Evolutionary conservation across 2,797 vertebrate genomes (phyloP), one percentile per base, ranked within the genome.

Genomic region (Leptatherina wallacei): DNA sequence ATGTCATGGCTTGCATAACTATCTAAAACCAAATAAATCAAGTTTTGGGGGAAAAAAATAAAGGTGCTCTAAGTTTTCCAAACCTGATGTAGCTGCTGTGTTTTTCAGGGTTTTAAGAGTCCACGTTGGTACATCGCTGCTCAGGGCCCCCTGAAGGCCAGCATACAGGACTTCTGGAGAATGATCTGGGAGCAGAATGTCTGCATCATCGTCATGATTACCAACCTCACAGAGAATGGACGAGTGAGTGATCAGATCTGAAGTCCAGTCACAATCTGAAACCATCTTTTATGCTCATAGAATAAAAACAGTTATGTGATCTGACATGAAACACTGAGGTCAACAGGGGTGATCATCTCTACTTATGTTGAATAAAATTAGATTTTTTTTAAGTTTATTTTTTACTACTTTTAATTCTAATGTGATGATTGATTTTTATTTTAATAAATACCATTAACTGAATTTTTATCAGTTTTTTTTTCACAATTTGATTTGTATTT

Each of bases 131-230:
- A 99, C 89, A 97, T 99, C 73, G 97, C 98, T 11, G 96, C 98
- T 84, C 98, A 99, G 91, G 98, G 97, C 1, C 97, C 98, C 6
- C 92, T 99, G 80, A 96, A 94, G 86, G 96, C 96, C 1, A 99
- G 96, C 88, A 96, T 94, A 0, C 96, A 95, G 88, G 97, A 98
- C 87, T 99, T 99, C 94, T 99, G 98, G 98, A 96, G 96, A 89
- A 99, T 99, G 98, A 94, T 99, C 68, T 99, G 98, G 98, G 97
- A 99, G 82, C 96, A 98, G 82, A 98, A 98, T 0, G 95, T 97
- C 52, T 91, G 96, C 84, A 93, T 98, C 71, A 95, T 99, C 32
- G 94, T 99, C 77, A 99, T 99, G 98, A 99, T 99, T 92, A 99
- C 97, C 69, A 99, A 98, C 91, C 95, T 99, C 9, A 88, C 98